Percentiles rank a stretch among this genome's conserved stretches.
Evolutionary conservation across 1,140 invertebrate species (phyloP).

Genomic region (Meloidogyne floridensis): DNA sequence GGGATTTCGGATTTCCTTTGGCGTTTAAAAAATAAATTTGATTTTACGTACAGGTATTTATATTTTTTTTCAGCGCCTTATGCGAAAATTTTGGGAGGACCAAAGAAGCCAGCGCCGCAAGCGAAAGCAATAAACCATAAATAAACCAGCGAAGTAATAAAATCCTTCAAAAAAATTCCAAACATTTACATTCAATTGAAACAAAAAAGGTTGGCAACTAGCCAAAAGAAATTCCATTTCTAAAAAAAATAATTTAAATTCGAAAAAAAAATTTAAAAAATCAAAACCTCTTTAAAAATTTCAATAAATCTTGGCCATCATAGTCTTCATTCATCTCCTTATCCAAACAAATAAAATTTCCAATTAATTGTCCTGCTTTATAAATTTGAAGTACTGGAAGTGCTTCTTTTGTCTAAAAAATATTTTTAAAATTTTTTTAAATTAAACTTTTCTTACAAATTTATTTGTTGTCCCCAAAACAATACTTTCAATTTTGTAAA

Average conservation of each 20-base stretch:
- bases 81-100: too few species aligned
- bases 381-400: constrained; percentile 89
- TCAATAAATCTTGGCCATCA: constrained; percentile 68
- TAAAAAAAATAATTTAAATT: constrained; percentile 1
- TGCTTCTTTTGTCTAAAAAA: constrained; percentile 75
- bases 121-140: too few species aligned
- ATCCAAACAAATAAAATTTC: constrained; percentile 85
- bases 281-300: constrained; percentile 28
- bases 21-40: too few species aligned
- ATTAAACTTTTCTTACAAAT: constrained; percentile 42
- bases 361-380: constrained; percentile 83
- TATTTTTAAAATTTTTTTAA: background rate
- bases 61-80: too few species aligned
- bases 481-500: constrained; percentile 49
- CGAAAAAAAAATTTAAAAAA: constrained; percentile 19
- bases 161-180: background rate
- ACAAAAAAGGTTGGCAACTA: background rate
- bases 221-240: constrained; percentile 34
- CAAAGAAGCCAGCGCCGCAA: too few species aligned
- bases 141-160: too few species aligned
- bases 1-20: too few species aligned
- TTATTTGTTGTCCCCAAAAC: constrained; percentile 38
- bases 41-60: too few species aligned
- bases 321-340: constrained; percentile 87
- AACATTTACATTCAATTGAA: background rate